A percentile compares a stretch with the other conserved stretches of the same genome.
Evolutionary conservation across 2,113 vertebrate genomes (phyloP).

Genomic region (Zosterops hypoxanthus): DNA sequence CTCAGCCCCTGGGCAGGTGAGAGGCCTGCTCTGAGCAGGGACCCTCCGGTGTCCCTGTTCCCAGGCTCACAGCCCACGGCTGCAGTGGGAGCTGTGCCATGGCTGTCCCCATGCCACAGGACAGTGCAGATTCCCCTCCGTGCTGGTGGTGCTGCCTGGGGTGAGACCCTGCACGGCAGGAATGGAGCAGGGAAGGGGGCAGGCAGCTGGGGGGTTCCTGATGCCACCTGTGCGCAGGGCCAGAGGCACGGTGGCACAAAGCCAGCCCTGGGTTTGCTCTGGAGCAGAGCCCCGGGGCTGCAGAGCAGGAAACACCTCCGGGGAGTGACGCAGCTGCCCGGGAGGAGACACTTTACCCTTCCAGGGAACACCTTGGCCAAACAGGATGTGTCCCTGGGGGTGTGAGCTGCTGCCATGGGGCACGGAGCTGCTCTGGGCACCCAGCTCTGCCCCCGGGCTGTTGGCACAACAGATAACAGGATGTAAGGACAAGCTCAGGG

Average conservation of each 20-base stretch:
- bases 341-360: not conserved
- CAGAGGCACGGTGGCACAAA: accelerated
- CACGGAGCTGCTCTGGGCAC: not conserved
- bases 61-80: accelerated
- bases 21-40: not conserved
- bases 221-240: accelerated
- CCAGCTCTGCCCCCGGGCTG: not conserved
- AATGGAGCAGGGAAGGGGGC: not conserved
- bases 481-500: not conserved
- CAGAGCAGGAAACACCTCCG: not conserved
- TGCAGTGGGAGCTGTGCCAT: accelerated
- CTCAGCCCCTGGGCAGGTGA: not conserved
- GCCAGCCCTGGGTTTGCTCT: accelerated
- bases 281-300: not conserved
- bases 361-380: slow-evolving; percentile 51
- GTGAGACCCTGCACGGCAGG: accelerated
- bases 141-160: accelerated
- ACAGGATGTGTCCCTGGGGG: not conserved
- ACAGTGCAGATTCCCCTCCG: accelerated
- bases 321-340: not conserved
- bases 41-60: not conserved
- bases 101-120: accelerated
- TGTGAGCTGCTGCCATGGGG: accelerated
- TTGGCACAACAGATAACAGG: not conserved
- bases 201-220: no score